A percentile compares a stretch with the other conserved stretches of the same genome.
phyloP scores from a whole-genome alignment of 1,140 invertebrate genomes.

The Parasteatoda tepidariorum region DNA sequence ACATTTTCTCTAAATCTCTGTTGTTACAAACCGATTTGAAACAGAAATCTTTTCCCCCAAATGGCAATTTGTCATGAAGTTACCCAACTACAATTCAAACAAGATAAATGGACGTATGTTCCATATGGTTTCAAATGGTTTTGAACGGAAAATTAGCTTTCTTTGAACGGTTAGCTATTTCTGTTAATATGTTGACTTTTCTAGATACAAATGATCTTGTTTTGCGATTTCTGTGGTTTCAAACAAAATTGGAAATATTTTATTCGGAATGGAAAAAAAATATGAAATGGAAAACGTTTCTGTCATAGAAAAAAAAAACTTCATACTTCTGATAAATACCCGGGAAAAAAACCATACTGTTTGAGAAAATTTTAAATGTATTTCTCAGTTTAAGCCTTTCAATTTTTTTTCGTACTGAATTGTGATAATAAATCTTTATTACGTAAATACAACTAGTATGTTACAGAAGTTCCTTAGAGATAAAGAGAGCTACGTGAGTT shows the following conservation, averaged over 20 bases:
- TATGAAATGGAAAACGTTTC: no score
- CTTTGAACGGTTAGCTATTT: background rate
- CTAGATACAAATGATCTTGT: background rate
- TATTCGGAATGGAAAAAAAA: background rate
- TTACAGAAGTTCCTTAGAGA: no score
- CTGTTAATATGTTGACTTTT: background rate
- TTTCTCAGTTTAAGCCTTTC: no score
- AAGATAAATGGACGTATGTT: conserved; percentile 14
- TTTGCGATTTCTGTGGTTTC: background rate
- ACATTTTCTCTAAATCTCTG: conserved; percentile 8
- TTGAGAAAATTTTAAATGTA: no score
- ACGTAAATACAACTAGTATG: no score
- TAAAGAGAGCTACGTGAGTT: no score
- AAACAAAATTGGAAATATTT: background rate
- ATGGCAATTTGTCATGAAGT: conserved; percentile 30
- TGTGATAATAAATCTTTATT: no score
- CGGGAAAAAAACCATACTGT: no score
- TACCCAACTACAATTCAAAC: background rate
- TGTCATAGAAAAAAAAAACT: no score
- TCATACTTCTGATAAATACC: no score
- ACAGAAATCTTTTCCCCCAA: conserved; percentile 3
- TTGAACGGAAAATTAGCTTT: conserved; percentile 4
- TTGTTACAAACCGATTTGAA: conserved; percentile 1
- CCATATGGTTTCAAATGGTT: conserved; percentile 20
- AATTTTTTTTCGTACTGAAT: no score